phyloP scores from a whole-genome alignment of 2,797 vertebrate genomes.

The Poliocrania exsul region DNA sequence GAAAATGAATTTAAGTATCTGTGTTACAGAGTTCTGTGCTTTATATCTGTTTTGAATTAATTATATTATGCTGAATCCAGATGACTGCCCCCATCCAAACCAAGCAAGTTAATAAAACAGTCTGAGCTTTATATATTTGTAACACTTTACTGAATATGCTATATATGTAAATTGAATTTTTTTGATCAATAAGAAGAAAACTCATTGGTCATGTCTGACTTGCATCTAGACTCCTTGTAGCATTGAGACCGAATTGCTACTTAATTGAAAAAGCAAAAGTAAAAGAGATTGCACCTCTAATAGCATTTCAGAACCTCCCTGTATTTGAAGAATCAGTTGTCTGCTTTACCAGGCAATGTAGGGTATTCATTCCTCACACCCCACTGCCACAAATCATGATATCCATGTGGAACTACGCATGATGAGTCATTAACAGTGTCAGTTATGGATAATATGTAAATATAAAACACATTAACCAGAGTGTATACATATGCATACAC shows the following conservation, averaged over 20 bases:
- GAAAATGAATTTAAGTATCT: neutral
- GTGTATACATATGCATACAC: neutral
- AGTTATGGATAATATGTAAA: rapidly evolving
- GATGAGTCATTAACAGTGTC: neutral
- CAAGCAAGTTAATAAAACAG: neutral
- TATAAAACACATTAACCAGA: neutral
- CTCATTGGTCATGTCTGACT: neutral
- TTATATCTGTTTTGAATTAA: neutral
- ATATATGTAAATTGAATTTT: neutral
- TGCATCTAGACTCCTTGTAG: neutral
- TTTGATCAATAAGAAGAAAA: neutral
- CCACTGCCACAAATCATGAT: neutral
- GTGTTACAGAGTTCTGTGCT: neutral
- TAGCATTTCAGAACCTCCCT: neutral
- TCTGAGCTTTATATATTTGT: neutral
- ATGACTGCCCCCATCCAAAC: neutral
- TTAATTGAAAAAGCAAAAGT: neutral
- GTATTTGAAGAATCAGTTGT: neutral
- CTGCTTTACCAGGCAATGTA: neutral
- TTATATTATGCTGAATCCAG: neutral
- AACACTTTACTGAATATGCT: neutral
- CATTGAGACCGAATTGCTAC: neutral
- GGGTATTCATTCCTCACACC: neutral
- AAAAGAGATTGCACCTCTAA: neutral
- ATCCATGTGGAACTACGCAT: neutral